Evolutionary conservation across 1,140 invertebrate genomes (phyloP).

Genomic region (Pseudachorutes palmiensis): DNA sequence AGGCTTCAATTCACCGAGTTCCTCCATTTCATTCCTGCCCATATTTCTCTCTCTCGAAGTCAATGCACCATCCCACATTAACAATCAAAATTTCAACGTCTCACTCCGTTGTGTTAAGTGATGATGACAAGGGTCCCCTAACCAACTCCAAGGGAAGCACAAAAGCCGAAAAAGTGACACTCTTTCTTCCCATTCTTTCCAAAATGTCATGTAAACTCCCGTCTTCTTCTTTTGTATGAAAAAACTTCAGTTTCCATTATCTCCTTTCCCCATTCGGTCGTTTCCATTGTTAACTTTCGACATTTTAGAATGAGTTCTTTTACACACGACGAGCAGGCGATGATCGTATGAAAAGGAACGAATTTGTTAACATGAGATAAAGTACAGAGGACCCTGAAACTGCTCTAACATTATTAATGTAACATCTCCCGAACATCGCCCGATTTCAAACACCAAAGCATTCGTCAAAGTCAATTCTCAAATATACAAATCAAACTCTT

Average conservation of each 20-base stretch:
- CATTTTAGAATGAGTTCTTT: background rate
- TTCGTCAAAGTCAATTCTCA: no score
- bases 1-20: no score
- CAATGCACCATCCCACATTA: background rate
- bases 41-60: background rate
- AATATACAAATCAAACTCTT: no score
- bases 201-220: background rate
- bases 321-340: background rate
- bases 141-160: background rate
- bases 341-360: background rate
- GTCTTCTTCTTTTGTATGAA: background rate
- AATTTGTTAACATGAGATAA: conserved; percentile 3
- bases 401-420: no score
- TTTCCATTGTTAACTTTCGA: background rate
- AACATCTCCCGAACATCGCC: no score
- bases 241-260: background rate
- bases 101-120: background rate
- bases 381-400: no score
- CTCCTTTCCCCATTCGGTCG: background rate
- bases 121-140: background rate
- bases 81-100: background rate
- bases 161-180: background rate
- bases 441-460: no score
- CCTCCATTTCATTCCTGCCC: background rate
- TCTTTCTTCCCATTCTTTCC: background rate